Conservation (phyloP, 2,113 vertebrate species). For the Turnix velox region DNA sequence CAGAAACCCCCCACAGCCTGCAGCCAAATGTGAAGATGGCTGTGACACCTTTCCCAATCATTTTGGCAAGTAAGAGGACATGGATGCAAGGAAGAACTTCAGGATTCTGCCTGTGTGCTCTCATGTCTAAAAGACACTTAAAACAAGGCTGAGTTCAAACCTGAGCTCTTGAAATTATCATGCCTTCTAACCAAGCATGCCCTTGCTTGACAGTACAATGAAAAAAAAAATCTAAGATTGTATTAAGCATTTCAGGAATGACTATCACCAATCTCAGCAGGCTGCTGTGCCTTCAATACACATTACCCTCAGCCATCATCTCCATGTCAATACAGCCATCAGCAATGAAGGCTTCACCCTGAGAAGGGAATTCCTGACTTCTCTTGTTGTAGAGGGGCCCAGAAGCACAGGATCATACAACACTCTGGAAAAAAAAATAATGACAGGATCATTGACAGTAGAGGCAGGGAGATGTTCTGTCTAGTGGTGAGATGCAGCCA, state of each 20-base stretch:
- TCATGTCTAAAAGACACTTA: neutral
- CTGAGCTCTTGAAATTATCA: slow-evolving; percentile 37
- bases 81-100: neutral
- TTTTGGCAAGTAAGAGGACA: neutral
- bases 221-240: slow-evolving; percentile 35
- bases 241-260: slow-evolving; percentile 60
- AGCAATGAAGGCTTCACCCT: slow-evolving; percentile 61
- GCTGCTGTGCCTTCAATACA: slow-evolving; percentile 60
- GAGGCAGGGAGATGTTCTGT: slow-evolving; percentile 43
- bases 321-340: slow-evolving; percentile 72
- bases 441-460: slow-evolving; percentile 45
- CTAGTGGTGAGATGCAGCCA: slow-evolving; percentile 37
- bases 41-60: neutral
- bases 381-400: slow-evolving; percentile 44
- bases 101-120: neutral
- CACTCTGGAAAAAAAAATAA: slow-evolving; percentile 56
- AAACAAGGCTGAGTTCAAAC: neutral
- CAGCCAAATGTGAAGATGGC: neutral
- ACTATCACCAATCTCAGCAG: slow-evolving; percentile 62
- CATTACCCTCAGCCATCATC: slow-evolving; percentile 68
- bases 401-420: slow-evolving; percentile 54
- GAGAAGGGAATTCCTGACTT: slow-evolving; percentile 71
- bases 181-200: slow-evolving; percentile 16
- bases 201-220: neutral
- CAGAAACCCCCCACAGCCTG: neutral